These are phyloP conservation scores for Archaeoteleia sp. DNA, from an alignment of 2,888 invertebrate species.

Conservation along the genomic window DNA sequence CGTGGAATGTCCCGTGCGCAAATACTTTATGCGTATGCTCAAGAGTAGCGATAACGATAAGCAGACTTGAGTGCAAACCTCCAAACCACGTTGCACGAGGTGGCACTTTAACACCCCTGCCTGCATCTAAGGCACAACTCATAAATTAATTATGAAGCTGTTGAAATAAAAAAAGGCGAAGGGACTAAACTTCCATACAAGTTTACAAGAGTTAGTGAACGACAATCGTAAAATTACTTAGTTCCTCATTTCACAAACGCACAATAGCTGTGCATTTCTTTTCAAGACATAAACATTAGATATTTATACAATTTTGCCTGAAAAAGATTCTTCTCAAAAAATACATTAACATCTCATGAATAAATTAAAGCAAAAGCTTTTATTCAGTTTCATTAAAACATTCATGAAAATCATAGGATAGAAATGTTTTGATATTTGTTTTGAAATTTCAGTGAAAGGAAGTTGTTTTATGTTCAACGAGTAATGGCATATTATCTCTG, in stretches of 20 bases:
- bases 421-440: background rate
- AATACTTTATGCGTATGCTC: too few relatives aligned
- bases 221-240: too few relatives aligned
- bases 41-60: conserved; percentile 7
- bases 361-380: conserved; percentile 2
- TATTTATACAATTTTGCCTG: conserved; percentile 6
- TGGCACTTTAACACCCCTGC: conserved; percentile 25
- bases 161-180: background rate
- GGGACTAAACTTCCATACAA: background rate
- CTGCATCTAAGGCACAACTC: conserved; percentile 9
- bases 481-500: too few relatives aligned
- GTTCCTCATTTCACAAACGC: conserved; percentile 9
- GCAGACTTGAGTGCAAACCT: conserved; percentile 27
- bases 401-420: background rate
- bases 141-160: conserved; percentile 14
- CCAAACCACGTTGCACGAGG: conserved; percentile 20
- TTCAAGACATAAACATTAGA: too few relatives aligned
- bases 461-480: conserved; percentile 1
- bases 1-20: too few relatives aligned
- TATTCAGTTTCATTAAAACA: background rate
- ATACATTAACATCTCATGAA: conserved; percentile 1
- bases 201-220: conserved; percentile 1
- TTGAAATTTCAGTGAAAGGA: background rate
- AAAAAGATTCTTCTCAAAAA: conserved; percentile 12
- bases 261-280: too few relatives aligned